phyloP scores from a whole-genome alignment of 2,888 invertebrate genomes.

The Chrysina gloriosa region DNA sequence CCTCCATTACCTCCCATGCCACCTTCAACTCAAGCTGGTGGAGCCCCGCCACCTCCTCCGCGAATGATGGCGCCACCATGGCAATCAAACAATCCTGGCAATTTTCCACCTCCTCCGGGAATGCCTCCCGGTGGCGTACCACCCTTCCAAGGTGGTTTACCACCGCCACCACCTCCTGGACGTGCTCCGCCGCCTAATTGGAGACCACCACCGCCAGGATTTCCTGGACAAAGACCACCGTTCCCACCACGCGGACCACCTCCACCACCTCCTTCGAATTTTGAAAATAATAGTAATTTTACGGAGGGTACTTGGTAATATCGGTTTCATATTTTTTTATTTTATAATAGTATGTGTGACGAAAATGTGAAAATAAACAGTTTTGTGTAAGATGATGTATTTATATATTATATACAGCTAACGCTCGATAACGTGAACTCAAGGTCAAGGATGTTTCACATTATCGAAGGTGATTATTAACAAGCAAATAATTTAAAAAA shows the following conservation, averaged over 20 bases:
- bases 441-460: too few species aligned
- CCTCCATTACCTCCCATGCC: conserved; percentile 63
- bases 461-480: too few species aligned
- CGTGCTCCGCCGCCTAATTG: conserved; percentile 75
- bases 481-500: too few species aligned
- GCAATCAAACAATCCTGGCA: conserved; percentile 55
- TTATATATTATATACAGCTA: too few species aligned
- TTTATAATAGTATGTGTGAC: neutral
- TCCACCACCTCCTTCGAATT: conserved; percentile 72
- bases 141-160: conserved; percentile 64
- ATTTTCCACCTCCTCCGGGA: conserved; percentile 63
- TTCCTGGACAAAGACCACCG: conserved; percentile 62
- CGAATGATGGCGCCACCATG: conserved; percentile 61
- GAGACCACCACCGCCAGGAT: conserved; percentile 75
- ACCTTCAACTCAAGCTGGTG: conserved; percentile 48
- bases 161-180: conserved; percentile 71
- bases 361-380: neutral
- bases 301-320: conserved; percentile 54
- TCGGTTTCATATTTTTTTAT: neutral
- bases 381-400: too few species aligned
- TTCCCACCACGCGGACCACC: conserved; percentile 79
- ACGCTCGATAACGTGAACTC: too few species aligned
- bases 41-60: conserved; percentile 55
- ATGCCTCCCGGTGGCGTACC: conserved; percentile 65
- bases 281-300: conserved; percentile 50